phyloP scores from a whole-genome alignment of 2,888 invertebrate genomes.

The Spatulosminthurus flaviceps region DNA sequence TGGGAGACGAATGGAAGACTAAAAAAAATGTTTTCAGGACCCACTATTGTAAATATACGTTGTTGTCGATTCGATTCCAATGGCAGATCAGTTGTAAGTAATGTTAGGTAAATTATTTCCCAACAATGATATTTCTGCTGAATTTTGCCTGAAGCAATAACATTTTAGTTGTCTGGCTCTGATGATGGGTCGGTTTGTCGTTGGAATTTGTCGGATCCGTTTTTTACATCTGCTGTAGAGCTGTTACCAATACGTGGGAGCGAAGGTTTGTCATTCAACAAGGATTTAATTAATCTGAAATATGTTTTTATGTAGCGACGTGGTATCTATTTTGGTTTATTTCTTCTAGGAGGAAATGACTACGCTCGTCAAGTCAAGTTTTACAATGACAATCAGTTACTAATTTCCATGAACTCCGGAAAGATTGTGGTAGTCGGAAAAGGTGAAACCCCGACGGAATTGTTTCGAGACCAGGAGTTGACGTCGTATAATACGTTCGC shows the following conservation, averaged over 20 bases:
- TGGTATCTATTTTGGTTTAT: too few relatives aligned
- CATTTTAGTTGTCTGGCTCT: constrained; percentile 32
- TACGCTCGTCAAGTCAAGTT: constrained; percentile 31
- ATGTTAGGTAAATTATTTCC: background rate
- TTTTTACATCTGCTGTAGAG: background rate
- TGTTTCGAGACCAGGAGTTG: constrained; percentile 2
- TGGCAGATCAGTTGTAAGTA: constrained; percentile 23
- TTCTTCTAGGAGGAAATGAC: background rate
- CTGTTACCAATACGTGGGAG: too few relatives aligned
- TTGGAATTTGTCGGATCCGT: constrained; percentile 3
- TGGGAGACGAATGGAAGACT: constrained; percentile 29
- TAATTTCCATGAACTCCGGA: constrained; percentile 27
- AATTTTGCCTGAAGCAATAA: background rate
- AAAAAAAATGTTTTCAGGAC: constrained; percentile 28
- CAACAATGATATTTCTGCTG: background rate
- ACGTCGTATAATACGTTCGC: constrained; percentile 19
- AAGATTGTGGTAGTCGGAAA: background rate
- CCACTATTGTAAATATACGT: constrained; percentile 21
- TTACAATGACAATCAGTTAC: background rate
- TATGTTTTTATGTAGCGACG: too few relatives aligned
- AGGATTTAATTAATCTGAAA: too few relatives aligned
- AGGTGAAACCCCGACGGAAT: background rate
- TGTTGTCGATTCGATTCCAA: constrained; percentile 26
- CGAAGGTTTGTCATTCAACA: background rate
- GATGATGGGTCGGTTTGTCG: constrained; percentile 33